A percentile compares a stretch with the other conserved stretches of the same genome.
These are phyloP conservation scores for Stenolophus ochropezus DNA, from an alignment of 2,888 invertebrate genomes.

Conservation along the genomic window DNA sequence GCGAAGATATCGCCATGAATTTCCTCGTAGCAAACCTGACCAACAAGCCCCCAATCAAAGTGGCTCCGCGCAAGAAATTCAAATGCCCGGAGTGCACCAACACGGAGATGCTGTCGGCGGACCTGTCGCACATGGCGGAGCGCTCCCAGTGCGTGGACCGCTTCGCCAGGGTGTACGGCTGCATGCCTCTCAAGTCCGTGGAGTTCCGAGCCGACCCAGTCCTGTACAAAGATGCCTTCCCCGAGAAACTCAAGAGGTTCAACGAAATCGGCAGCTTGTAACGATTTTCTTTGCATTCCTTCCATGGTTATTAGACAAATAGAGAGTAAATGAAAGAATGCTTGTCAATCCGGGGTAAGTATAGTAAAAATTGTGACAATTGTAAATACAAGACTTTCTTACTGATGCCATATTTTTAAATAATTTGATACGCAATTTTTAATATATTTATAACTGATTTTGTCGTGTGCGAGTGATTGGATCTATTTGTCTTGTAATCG, in stretches of 20 bases:
- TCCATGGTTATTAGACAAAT: conserved; percentile 17
- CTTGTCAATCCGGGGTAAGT: neutral
- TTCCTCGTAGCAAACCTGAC: conserved; percentile 95
- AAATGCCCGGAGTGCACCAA: conserved; percentile 96
- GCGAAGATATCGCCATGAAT: conserved; percentile 99
- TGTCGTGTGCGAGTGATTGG: neutral
- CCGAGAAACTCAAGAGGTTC: conserved; percentile 90
- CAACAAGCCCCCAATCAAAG: conserved; percentile 94
- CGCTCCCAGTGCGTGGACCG: conserved; percentile 92
- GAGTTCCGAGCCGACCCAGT: conserved; percentile 98
- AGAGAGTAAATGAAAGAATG: neutral
- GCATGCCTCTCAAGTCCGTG: conserved; percentile 90
- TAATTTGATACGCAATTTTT: neutral
- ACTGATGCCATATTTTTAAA: conserved; percentile 28
- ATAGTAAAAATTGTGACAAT: neutral
- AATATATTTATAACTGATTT: conserved; percentile 12
- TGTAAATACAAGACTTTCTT: conserved; percentile 17
- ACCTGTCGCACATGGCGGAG: conserved; percentile 93
- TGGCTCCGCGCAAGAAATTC: conserved; percentile 95
- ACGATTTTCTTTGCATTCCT: conserved; percentile 62
- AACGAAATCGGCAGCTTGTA: conserved; percentile 93
- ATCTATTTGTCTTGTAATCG: conserved; percentile 1
- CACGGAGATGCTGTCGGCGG: conserved; percentile 95
- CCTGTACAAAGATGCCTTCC: conserved; percentile 89
- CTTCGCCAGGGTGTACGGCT: conserved; percentile 84